Base-by-base conservation (phyloP, 1,140 invertebrate genomes). In the Zaprionus capensis region DNA sequence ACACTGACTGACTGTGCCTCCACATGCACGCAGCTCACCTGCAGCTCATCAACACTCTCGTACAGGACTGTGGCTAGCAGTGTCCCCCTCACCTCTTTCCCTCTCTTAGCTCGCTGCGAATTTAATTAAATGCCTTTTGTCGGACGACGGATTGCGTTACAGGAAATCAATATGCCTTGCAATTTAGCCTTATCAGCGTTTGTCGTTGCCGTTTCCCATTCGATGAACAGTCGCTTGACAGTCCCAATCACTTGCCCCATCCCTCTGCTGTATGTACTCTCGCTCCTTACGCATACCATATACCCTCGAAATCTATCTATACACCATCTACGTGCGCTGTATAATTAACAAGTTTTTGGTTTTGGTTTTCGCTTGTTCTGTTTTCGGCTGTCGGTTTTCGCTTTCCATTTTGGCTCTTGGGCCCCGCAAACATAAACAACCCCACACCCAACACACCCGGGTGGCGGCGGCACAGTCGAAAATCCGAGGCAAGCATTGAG, bases 151-250 rank as follows among this genome's bases (percentile, higher is more conserved):
- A 64, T 63, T 44, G 44, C 57, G 36, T 61, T 56, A 31, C 56
- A 36, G 46, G 67, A 65, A 65, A 65, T 66, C 51, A 75, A 70
- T 75, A 44, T 44, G 62, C 58, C 56, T 57, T 58, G 55, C 38
- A 36, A 56, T 61, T 62, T 28, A 12, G 70, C 53, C 56, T 66
- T 86, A 82, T 87, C 82, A 73, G 68, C 75, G 53, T 65, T 66
- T 58, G 44, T 34, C 53, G 26, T 73, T 31, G 64, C 67, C 55
- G 36, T 41, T 63, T 80, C 69, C 67, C 66, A 58, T 84, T 88
- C 85, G 81, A 84, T 90, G 81, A 81, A 71, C 77, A 84, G 73
- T 75, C 73, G 71, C 84, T 88, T 86, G 77, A 82, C 83, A 85
- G 64, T 49, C 31, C 58, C 64, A 24, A 64, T 15, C 31, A 53